Evolutionary conservation across 2,888 invertebrate species (phyloP).

Genomic region (Luperina testacea): DNA sequence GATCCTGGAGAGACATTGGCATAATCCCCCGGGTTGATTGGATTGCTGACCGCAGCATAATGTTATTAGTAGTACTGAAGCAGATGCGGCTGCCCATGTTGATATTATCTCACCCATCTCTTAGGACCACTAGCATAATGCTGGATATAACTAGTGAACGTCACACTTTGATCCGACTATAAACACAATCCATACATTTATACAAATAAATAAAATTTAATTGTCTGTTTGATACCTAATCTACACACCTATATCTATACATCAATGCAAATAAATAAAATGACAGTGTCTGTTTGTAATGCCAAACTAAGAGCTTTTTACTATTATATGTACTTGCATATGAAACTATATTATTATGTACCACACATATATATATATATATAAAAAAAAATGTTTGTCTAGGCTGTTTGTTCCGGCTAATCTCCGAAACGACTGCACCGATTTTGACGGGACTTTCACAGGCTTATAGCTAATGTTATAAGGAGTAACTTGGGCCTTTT

Average conservation of each 20-base stretch:
- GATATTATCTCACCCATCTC: constrained; percentile 36
- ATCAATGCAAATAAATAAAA: neutral
- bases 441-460: no score
- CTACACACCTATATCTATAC: no score
- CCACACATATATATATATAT: no score
- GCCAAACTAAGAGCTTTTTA: neutral
- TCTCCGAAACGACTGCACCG: no score
- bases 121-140: constrained; percentile 21
- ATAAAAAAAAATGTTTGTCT: no score
- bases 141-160: neutral
- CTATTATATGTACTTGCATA: no score
- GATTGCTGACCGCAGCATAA: constrained; percentile 55
- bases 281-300: neutral
- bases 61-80: constrained; percentile 46
- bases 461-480: no score
- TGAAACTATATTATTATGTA: no score
- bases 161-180: constrained; percentile 1
- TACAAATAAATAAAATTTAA: neutral
- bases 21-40: constrained; percentile 54
- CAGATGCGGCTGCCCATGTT: constrained; percentile 31
- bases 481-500: neutral
- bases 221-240: neutral
- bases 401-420: no score
- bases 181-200: neutral
- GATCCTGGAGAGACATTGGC: constrained; percentile 38